Percentiles rank a stretch among this genome's conserved stretches.
Evolutionary conservation across 2,113 vertebrate species (phyloP).

Genomic region (Catharus bicknelli): DNA sequence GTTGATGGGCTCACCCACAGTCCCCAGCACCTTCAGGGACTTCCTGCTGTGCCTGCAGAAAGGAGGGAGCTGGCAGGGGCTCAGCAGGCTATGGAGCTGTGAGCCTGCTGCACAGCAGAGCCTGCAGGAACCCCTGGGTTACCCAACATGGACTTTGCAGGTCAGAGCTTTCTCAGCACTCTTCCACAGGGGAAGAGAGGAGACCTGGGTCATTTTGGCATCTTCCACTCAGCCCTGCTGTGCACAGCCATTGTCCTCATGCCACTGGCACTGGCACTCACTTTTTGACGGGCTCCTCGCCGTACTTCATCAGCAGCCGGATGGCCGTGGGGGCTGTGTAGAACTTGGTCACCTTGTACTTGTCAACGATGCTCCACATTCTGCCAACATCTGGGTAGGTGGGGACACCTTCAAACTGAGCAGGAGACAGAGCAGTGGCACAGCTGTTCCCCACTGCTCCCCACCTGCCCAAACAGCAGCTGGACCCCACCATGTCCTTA

Average conservation of each 20-base stretch:
- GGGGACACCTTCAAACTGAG: constrained; percentile 96
- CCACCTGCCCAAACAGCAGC: background rate
- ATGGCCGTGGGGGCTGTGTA: constrained; percentile 97
- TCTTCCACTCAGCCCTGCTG: background rate
- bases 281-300: constrained; percentile 91
- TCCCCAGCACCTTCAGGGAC: constrained; percentile 91
- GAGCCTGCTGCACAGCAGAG: background rate
- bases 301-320: constrained; percentile 94
- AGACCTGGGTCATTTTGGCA: background rate
- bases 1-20: constrained; percentile 96
- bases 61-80: background rate
- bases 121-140: background rate
- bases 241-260: background rate
- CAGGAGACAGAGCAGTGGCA: constrained; percentile 40
- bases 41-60: constrained; percentile 83
- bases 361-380: constrained; percentile 92
- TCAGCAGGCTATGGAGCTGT: background rate
- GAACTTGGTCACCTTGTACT: constrained; percentile 94
- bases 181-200: background rate
- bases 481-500: background rate
- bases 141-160: background rate
- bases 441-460: background rate
- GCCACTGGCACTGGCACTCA: constrained; percentile 55
- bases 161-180: background rate
- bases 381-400: constrained; percentile 90